Evolutionary conservation across 2,888 invertebrate species (phyloP).

Genomic region (Drosophila macrospina): DNA sequence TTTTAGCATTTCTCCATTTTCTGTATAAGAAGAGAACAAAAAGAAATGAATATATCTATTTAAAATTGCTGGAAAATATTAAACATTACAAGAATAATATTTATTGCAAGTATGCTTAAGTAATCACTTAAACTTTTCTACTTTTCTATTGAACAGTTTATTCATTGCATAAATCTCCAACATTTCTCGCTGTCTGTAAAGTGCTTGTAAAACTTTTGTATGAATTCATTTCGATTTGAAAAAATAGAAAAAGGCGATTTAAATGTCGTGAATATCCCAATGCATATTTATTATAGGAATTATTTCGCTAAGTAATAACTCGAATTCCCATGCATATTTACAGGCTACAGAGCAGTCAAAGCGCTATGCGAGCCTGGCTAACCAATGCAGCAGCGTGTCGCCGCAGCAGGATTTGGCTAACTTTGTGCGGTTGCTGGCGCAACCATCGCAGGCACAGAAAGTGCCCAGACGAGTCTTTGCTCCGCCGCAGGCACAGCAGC

Average conservation of each 20-base stretch:
- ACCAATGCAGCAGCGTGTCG: slow-evolving; percentile 91
- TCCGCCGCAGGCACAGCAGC: slow-evolving; percentile 88
- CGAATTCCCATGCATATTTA: slow-evolving; percentile 4
- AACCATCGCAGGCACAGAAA: slow-evolving; percentile 86
- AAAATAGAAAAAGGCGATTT: background rate
- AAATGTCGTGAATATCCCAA: background rate
- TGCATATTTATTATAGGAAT: too few species aligned
- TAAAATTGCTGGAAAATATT: too few species aligned
- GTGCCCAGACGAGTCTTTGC: slow-evolving; percentile 86
- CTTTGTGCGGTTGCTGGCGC: slow-evolving; percentile 90
- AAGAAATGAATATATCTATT: too few species aligned
- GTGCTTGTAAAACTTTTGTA: background rate
- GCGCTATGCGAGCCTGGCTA: slow-evolving; percentile 92
- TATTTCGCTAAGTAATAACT: background rate
- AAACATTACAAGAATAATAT: too few species aligned
- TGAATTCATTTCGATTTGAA: too few species aligned
- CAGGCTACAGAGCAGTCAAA: slow-evolving; percentile 92
- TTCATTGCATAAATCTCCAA: background rate
- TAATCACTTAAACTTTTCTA: too few species aligned
- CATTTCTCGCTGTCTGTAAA: background rate
- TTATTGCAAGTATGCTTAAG: too few species aligned
- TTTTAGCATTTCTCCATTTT: too few species aligned
- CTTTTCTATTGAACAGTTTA: too few species aligned
- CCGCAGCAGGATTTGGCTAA: slow-evolving; percentile 87
- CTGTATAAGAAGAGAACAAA: too few species aligned